Conservation (phyloP, 2,888 invertebrate species). For the Cryptus viduatorius region DNA sequence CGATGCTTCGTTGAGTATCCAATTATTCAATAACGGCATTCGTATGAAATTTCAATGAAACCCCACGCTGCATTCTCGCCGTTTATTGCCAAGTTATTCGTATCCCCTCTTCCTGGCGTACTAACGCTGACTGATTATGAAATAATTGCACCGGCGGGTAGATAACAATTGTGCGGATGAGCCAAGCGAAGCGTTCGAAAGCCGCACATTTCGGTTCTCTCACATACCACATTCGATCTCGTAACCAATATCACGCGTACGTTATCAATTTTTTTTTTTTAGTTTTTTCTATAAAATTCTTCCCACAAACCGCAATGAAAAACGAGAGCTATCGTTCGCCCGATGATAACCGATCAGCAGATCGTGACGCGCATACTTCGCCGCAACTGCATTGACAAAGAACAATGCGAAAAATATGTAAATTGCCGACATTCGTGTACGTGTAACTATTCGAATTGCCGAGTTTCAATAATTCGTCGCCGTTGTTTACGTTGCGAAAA, state of each 20-base stretch:
- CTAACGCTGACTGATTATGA: slow-evolving; percentile 58
- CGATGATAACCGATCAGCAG: neutral
- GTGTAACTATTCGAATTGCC: slow-evolving; percentile 71
- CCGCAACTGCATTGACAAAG: slow-evolving; percentile 74
- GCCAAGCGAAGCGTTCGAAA: slow-evolving; percentile 48
- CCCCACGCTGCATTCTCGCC: neutral
- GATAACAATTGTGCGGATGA: slow-evolving; percentile 54
- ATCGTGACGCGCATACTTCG: slow-evolving; percentile 65
- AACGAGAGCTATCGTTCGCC: neutral
- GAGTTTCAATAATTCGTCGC: slow-evolving; percentile 75
- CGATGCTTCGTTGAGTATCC: slow-evolving; percentile 25
- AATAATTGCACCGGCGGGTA: slow-evolving; percentile 56
- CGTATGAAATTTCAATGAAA: slow-evolving; percentile 4
- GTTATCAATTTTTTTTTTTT: slow-evolving; percentile 22
- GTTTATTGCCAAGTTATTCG: neutral
- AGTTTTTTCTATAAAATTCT: neutral
- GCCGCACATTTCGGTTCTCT: neutral
- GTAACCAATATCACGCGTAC: neutral
- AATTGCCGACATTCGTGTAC: slow-evolving; percentile 75
- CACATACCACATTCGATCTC: neutral
- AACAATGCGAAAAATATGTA: slow-evolving; percentile 76
- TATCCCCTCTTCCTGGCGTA: neutral
- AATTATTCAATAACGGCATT: slow-evolving; percentile 46
- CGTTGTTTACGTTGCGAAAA: slow-evolving; percentile 74
- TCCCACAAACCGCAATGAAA: neutral